Evolutionary conservation across 2,113 vertebrate genomes (phyloP), one percentile per base, ranked within the genome.

Genomic region (Azemiops feae): DNA sequence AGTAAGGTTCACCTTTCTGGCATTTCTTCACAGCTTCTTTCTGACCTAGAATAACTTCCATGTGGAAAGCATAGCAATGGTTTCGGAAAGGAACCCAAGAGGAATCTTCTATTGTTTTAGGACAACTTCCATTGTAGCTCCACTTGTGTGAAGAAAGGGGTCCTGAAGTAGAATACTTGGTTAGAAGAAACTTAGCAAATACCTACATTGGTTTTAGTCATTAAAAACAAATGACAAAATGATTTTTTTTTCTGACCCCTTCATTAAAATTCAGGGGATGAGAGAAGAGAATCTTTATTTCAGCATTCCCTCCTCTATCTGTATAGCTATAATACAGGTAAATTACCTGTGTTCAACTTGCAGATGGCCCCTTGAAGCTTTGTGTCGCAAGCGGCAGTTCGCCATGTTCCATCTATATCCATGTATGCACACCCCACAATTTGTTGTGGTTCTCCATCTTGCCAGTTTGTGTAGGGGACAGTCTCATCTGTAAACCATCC

Each of bases 31-130:
- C 96, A 1, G 99, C 99, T 0, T 99, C 99, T 47, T 99, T 98
- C 96, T 98, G 98, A 50, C 98, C 97, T 91, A 97, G 95, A 3
- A 98, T 97, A 91, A 97, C 97, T 95, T 99, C 98, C 97, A 99
- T 98, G 97, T 99, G 98, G 97, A 99, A 99, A 39, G 99, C 98
- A 92, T 99, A 99, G 93, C 99, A 99, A 94, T 99, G 96, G 95
- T 99, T 98, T 94, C 99, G 98, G 96, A 99, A 99, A 23, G 99
- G 97, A 91, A 99, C 97, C 99, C 99, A 99, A 0, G 98, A 97
- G 0, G 99, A 99, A 91, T 98, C 98, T 0, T 98, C 98, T 94
- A 99, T 57, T 0, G 98, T 96, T 87, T 98, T 98, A 4, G 99
- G 99, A 92, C 99, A 99, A 91, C 98, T 98, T 86, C 99, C 99